phyloP scores from a whole-genome alignment of 1,140 invertebrate genomes.

The Tigriopus japonicus region DNA sequence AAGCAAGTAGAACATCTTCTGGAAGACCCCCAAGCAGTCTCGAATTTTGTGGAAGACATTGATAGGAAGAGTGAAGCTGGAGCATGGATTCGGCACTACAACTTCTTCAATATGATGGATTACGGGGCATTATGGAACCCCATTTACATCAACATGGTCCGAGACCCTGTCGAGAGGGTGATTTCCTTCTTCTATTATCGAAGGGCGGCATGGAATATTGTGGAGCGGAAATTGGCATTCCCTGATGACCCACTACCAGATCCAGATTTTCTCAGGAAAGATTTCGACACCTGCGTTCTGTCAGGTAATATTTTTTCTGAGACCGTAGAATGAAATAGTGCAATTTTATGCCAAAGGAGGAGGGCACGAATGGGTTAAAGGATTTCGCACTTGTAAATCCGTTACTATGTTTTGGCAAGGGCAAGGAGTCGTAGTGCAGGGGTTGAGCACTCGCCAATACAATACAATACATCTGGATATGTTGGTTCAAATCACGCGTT shows the following conservation, averaged over 20 bases:
- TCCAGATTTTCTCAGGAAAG: neutral
- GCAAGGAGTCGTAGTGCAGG: too few relatives aligned
- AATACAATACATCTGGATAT: too few relatives aligned
- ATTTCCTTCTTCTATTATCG: slow-evolving; percentile 13
- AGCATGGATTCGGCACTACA: neutral
- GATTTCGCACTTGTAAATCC: too few relatives aligned
- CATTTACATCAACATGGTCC: slow-evolving; percentile 41
- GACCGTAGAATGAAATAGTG: neutral
- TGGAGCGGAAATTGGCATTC: neutral
- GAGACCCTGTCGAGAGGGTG: slow-evolving; percentile 35
- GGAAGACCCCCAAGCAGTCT: neutral
- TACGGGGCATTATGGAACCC: slow-evolving; percentile 23
- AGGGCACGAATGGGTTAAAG: too few relatives aligned
- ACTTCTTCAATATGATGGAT: neutral
- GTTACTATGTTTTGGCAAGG: too few relatives aligned
- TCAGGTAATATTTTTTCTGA: neutral
- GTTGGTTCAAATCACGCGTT: too few relatives aligned
- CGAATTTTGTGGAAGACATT: neutral
- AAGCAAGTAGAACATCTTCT: neutral
- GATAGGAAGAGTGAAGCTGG: neutral
- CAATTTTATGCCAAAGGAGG: neutral
- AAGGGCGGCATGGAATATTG: slow-evolving; percentile 1
- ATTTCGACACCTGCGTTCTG: neutral
- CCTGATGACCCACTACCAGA: neutral
- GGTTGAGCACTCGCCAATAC: too few relatives aligned